Base-by-base conservation (phyloP, 2,797 vertebrate species). In the Prunella strophiata region DNA sequence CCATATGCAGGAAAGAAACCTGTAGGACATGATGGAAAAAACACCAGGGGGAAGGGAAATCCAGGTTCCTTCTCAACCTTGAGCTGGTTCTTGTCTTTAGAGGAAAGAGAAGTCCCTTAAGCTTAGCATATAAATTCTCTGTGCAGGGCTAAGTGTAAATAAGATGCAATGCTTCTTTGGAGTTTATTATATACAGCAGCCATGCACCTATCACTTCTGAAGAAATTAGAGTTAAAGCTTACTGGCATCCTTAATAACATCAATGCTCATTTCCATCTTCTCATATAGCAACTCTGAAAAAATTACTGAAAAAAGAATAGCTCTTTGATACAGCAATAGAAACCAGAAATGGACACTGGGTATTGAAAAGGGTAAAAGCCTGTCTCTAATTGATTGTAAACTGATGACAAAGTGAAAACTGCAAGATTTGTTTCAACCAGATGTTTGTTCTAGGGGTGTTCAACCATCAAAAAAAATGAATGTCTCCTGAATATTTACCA, bases 401-500 rank as follows among this genome's bases (percentile, higher is more conserved):
- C 40, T 80, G 76, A 88, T 89, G 90, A 65, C 38, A 90, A 85
- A 88, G 42, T 68, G 55, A 80, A 95, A 95, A 65, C 71, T n/a
- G 52, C 25, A 91, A 95, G 70, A 80, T 73, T 81, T 92, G 47
- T 93, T 94, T 95, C 47, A 91, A 90, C 32, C 93, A 90, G 71
- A 67, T 93, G 47, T 95, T 96, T 94, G 68, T 81, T 94, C 73
- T 80, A 91, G 88, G 82, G 38, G 72, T n/a, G 57, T 77, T 94
- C 76, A 94, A 76, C 71, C 79, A 81, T 59, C 48, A 76, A 51
- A 86, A 83, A 34, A 72, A 75, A 45, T 50, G 2, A 85, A 85
- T 26, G 26, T 34, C 50, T 96, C 83, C 70, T 62, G 78, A 89
- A 92, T 85, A 89, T 72, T 94, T 78, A 85, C 54, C 51, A 84